Base-by-base conservation (phyloP, 2,113 vertebrate genomes). In the Podocnemis expansa region DNA sequence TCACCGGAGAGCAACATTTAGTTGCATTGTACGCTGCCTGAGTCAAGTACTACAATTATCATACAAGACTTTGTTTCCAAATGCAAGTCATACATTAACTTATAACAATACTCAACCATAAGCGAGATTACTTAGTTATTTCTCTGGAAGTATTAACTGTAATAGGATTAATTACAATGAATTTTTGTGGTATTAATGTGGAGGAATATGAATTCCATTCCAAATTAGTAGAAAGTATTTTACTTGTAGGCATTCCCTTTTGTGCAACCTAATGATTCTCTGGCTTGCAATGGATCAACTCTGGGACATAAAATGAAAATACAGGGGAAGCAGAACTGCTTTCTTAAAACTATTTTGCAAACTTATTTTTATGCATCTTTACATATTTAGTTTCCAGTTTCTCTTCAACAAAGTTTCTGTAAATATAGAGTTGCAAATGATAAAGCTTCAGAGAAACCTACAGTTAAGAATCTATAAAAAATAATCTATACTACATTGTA, bases 401-500 rank as follows among this genome's bases (percentile, higher is more conserved):
- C 91, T 98, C 98, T 92, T 96, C 94, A 89, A 98, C 98, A 97
- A 98, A 99, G 95, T 98, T 98, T 94, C 98, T 98, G 85, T 95
- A 85, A 93, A 80, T 89, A 79, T 95, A 89, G 76, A 93, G 70
- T 86, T 80, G 38, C 9, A 84, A 27, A 80, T 94, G 79, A 80
- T 80, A 89, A 85, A 89, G 60, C 34, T 41, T 60, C 0, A 0
- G 67, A 79, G 70, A 91, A 89, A 93, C 73, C 38, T 96, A 54
- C 75, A 82, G 63, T 78, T 85, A 87, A 89, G 17, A 76, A 45
- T 93, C 24, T 54, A 70, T 55, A 85, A 34, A 83, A 91, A 67
- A 47, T 87, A 85, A 34, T 52, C 17, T 88, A 67, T 78, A 10
- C 70, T 55, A 51, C 41, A n/a, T 82, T 73, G 24, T 92, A 85